These are phyloP conservation scores for Diceros bicornis DNA, from an alignment of 2,797 vertebrate species.

Conservation along the genomic window DNA sequence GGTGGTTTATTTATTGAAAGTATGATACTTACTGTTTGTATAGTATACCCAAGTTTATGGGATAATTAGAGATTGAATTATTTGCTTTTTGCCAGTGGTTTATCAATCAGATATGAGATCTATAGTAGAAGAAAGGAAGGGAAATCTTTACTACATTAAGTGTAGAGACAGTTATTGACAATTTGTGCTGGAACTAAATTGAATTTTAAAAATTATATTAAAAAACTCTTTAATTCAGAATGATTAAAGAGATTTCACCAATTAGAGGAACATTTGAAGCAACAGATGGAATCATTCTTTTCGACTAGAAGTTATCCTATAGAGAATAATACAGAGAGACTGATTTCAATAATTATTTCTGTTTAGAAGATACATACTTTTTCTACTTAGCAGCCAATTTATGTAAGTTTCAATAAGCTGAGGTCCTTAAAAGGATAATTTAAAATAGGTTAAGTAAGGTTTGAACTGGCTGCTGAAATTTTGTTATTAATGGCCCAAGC, in stretches of 20 bases:
- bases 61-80: not conserved
- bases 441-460: slow-evolving; percentile 22
- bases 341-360: slow-evolving; percentile 62
- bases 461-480: not conserved
- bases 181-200: slow-evolving; percentile 32
- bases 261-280: slow-evolving; percentile 47
- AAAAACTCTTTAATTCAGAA: slow-evolving; percentile 23
- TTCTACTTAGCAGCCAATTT: not conserved
- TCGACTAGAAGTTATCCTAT: not conserved
- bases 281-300: slow-evolving; percentile 57
- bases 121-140: slow-evolving; percentile 1
- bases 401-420: slow-evolving; percentile 35
- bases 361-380: slow-evolving; percentile 21
- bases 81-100: not conserved
- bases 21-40: not conserved
- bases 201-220: not conserved
- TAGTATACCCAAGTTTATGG: not conserved
- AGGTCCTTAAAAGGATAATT: slow-evolving; percentile 24
- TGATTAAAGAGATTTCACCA: slow-evolving; percentile 51
- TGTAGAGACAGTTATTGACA: slow-evolving; percentile 3
- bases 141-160: slow-evolving; percentile 9
- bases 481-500: not conserved
- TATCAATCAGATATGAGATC: not conserved
- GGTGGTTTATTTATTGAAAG: slow-evolving; percentile 6
- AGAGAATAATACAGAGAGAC: not conserved